Percentiles rank a stretch among this genome's conserved stretches.
These are phyloP conservation scores for Mamestra configurata DNA, from an alignment of 1,140 invertebrate species.

Conservation along the genomic window DNA sequence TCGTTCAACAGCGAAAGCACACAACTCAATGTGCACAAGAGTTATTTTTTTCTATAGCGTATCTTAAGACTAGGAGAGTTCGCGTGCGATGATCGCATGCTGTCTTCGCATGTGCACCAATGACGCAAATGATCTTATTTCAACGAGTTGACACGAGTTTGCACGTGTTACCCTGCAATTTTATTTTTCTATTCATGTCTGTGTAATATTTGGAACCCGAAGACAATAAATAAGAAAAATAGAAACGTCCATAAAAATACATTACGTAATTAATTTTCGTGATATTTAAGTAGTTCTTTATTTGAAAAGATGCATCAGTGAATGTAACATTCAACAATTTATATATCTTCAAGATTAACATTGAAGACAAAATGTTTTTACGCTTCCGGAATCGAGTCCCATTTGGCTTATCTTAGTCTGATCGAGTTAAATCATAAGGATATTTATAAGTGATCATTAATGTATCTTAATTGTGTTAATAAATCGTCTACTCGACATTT, in stretches of 20 bases:
- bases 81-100: constrained; percentile 47
- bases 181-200: constrained; percentile 33
- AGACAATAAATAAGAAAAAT: not conserved
- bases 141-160: constrained; percentile 31
- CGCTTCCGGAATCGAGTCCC: not conserved
- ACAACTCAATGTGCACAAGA: too few relatives aligned
- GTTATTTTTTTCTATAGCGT: not conserved
- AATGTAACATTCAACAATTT: not conserved
- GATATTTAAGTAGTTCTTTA: not conserved
- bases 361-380: not conserved
- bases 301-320: not conserved
- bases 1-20: not conserved
- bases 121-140: constrained; percentile 48
- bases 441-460: not conserved
- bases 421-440: too few relatives aligned
- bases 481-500: not conserved
- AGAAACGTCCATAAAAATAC: not conserved
- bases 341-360: not conserved
- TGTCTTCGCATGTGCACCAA: constrained; percentile 42
- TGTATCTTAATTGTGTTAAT: not conserved
- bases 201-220: not conserved
- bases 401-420: not conserved
- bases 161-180: constrained; percentile 22
- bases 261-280: not conserved
- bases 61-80: constrained; percentile 5